A percentile compares a stretch with the other conserved stretches of the same genome.
Evolutionary conservation across 1,140 invertebrate species (phyloP).

Genomic region (Lordiphosa collinella): DNA sequence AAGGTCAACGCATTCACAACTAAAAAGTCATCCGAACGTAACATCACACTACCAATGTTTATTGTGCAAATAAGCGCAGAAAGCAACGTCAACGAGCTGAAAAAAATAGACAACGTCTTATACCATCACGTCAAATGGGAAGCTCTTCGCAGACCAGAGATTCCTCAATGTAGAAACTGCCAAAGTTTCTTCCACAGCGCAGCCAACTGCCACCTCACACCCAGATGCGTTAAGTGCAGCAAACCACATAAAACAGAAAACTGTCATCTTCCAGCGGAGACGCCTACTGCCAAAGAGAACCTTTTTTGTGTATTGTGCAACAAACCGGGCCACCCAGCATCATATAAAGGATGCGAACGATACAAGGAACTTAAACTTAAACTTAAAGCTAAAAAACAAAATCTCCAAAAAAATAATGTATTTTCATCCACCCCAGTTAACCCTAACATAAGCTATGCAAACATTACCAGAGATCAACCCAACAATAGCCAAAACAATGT

Average conservation of each 20-base stretch:
- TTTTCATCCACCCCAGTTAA: neutral
- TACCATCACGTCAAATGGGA: neutral
- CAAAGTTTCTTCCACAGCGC: neutral
- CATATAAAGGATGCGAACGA: no score
- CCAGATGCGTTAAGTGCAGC: no score
- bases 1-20: neutral
- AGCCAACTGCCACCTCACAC: no score
- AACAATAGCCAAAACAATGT: neutral
- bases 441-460: neutral
- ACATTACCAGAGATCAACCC: no score
- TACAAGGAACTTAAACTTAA: neutral
- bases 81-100: neutral
- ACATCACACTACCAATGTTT: neutral
- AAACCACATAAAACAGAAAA: no score
- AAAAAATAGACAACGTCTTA: neutral
- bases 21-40: neutral
- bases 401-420: no score
- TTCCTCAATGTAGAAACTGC: neutral
- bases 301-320: no score
- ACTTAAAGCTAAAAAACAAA: neutral
- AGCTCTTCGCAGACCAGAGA: neutral
- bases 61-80: slow-evolving; percentile 1
- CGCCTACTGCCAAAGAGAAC: no score
- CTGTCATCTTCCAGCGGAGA: no score
- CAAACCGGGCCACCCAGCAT: no score